These are phyloP conservation scores for Carduelis carduelis DNA, from an alignment of 2,797 vertebrate species.

Conservation along the genomic window DNA sequence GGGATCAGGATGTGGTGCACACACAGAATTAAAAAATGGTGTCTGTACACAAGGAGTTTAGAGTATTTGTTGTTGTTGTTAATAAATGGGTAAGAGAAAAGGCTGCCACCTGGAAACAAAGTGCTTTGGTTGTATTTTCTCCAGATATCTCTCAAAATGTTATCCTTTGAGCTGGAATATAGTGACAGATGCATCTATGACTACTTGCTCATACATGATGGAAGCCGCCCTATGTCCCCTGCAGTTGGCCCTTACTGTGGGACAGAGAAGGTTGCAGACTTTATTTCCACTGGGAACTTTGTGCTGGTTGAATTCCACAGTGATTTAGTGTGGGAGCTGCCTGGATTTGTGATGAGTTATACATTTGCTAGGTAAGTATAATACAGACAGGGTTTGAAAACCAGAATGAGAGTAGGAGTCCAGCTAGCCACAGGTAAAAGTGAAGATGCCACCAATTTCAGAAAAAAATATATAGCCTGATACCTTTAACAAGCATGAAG, in stretches of 20 bases:
- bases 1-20: not conserved
- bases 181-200: conserved; percentile 47
- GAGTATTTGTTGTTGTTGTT: not conserved
- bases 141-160: conserved; percentile 64
- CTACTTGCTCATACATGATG: conserved; percentile 63
- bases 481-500: not conserved
- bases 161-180: conserved; percentile 64
- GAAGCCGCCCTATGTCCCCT: conserved; percentile 36
- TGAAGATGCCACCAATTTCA: not conserved
- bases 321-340: conserved; percentile 47
- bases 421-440: not conserved
- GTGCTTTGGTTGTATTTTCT: conserved; percentile 26
- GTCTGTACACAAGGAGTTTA: not conserved
- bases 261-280: conserved; percentile 13
- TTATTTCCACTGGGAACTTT: conserved; percentile 58
- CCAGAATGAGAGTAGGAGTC: not conserved
- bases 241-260: conserved; percentile 62
- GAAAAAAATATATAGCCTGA: not conserved
- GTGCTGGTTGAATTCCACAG: conserved; percentile 68
- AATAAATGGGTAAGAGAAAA: not conserved
- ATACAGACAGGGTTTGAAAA: not conserved
- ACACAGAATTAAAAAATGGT: not conserved
- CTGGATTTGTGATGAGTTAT: conserved; percentile 56
- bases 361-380: conserved; percentile 36
- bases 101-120: not conserved